Conservation (phyloP, 2,888 invertebrate species). For the Platycheirus rosarum region DNA sequence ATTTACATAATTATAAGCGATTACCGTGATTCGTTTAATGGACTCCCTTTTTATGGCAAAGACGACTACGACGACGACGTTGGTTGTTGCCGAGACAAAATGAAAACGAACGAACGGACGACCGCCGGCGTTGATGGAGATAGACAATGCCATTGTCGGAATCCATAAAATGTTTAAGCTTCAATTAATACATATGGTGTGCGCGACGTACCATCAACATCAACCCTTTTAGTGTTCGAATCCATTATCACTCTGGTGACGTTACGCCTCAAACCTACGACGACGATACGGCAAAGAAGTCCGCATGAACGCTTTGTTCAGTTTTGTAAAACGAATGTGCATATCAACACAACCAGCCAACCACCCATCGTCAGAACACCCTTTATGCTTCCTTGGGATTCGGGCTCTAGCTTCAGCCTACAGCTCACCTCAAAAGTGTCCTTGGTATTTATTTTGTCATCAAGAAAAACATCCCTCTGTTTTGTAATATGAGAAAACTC, state of each 20-base stretch:
- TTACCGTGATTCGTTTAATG: constrained; percentile 73
- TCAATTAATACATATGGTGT: constrained; percentile 70
- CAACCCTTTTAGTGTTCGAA: constrained; percentile 74
- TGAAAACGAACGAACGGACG: constrained; percentile 23
- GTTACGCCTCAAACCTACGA: constrained; percentile 73
- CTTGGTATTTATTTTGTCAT: constrained; percentile 72
- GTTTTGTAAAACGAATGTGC: constrained; percentile 58
- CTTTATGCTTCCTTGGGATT: neutral
- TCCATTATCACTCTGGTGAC: constrained; percentile 72
- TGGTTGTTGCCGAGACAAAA: neutral
- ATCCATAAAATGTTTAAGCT: constrained; percentile 66
- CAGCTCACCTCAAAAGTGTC: constrained; percentile 41
- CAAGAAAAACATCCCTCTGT: constrained; percentile 65
- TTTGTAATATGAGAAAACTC: constrained; percentile 65
- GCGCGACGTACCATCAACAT: constrained; percentile 62
- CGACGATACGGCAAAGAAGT: constrained; percentile 10
- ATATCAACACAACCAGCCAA: constrained; percentile 12
- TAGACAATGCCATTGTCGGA: constrained; percentile 68
- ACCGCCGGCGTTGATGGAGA: constrained; percentile 44
- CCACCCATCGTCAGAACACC: no score
- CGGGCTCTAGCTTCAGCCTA: neutral
- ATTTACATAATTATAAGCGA: constrained; percentile 73
- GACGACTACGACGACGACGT: neutral
- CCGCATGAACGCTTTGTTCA: constrained; percentile 64
- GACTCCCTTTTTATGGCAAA: constrained; percentile 32